A percentile compares a stretch with the other conserved stretches of the same genome.
phyloP scores from a whole-genome alignment of 64 coral and sea anemone genomes.

The Platygyra sinensis region DNA sequence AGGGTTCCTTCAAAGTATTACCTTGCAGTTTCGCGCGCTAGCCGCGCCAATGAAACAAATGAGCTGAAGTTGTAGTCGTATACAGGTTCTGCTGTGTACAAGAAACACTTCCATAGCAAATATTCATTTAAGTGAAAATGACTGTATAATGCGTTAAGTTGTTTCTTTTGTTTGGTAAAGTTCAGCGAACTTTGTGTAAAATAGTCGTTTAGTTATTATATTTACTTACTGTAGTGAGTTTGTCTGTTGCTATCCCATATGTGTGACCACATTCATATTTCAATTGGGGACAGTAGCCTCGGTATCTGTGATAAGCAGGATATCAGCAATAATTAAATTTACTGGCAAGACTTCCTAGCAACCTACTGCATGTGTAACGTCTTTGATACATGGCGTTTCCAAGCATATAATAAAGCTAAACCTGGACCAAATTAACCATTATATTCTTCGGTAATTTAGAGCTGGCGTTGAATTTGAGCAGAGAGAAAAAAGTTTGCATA shows the following conservation, averaged over 20 bases:
- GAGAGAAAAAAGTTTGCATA: too few species aligned
- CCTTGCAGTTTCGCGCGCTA: not conserved
- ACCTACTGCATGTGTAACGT: not conserved
- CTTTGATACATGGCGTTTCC: too few species aligned
- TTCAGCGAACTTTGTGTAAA: not conserved
- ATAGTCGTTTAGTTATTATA: not conserved
- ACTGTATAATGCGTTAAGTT: not conserved
- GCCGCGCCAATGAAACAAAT: not conserved
- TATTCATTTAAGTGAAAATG: not conserved
- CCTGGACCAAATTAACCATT: too few species aligned
- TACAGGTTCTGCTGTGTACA: too few species aligned
- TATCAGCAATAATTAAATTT: not conserved
- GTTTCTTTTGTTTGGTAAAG: not conserved
- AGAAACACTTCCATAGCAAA: not conserved
- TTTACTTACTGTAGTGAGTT: slow-evolving; percentile 80
- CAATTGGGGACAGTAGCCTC: slow-evolving; percentile 90
- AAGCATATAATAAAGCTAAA: too few species aligned
- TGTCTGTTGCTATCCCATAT: slow-evolving; percentile 93
- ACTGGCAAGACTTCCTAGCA: not conserved
- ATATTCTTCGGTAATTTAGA: too few species aligned
- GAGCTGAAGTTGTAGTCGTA: not conserved
- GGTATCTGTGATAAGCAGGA: slow-evolving; percentile 66
- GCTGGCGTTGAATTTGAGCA: too few species aligned
- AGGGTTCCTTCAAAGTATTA: too few species aligned
- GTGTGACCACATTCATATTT: slow-evolving; percentile 94